Evolutionary conservation across 2,888 invertebrate species (phyloP).

Genomic region (Laothoe populi): DNA sequence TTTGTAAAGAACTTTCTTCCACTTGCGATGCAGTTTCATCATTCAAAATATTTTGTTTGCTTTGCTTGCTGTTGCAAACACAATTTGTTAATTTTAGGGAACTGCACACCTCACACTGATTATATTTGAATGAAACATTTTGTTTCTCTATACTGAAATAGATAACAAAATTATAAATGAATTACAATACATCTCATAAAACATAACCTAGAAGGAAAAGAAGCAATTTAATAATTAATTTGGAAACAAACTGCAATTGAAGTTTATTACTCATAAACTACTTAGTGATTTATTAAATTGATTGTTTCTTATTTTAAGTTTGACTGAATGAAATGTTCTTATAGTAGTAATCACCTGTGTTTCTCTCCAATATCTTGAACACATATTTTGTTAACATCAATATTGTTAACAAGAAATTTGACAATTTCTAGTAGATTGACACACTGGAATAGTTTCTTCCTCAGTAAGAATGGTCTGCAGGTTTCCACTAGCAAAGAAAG

Average conservation of each 20-base stretch:
- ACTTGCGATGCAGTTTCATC: conserved; percentile 38
- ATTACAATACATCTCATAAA: background rate
- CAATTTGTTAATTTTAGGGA: conserved; percentile 52
- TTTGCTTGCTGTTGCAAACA: conserved; percentile 50
- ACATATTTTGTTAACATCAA: conserved; percentile 66
- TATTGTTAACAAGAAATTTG: conserved; percentile 62
- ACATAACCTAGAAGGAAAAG: background rate
- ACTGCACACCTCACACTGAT: conserved; percentile 58
- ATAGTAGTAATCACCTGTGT: conserved; percentile 49
- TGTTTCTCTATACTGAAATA: conserved; percentile 48
- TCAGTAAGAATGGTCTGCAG: conserved; percentile 67
- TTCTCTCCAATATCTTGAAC: conserved; percentile 51
- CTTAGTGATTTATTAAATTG: too few relatives aligned
- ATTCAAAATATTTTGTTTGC: conserved; percentile 31
- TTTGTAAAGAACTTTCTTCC: conserved; percentile 47
- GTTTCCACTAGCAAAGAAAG: conserved; percentile 70
- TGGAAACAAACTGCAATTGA: conserved; percentile 32
- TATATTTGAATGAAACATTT: conserved; percentile 36
- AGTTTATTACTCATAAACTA: too few relatives aligned
- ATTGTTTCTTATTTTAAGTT: too few relatives aligned
- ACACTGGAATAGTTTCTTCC: conserved; percentile 70
- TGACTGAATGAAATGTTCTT: background rate
- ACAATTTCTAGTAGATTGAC: conserved; percentile 71
- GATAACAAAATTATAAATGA: background rate
- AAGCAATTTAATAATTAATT: conserved; percentile 22